phyloP scores from a whole-genome alignment of 2,888 invertebrate species.

The Creontiades dilutus region DNA sequence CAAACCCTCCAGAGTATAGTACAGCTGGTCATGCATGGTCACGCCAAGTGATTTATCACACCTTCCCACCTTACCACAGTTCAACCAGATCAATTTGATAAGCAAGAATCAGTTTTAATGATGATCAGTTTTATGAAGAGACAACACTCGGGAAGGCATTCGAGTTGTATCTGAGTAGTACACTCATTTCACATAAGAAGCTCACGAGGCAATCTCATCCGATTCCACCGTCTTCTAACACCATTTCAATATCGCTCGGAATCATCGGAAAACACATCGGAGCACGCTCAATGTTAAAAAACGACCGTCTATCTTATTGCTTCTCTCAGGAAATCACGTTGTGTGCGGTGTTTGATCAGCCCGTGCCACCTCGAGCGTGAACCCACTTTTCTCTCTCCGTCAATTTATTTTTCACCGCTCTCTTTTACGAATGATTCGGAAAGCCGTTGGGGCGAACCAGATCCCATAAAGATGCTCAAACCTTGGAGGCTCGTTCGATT shows the following conservation, averaged over 20 bases:
- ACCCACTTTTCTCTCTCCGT: conserved; percentile 30
- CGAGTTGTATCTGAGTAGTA: no score
- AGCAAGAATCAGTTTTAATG: no score
- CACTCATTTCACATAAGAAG: no score
- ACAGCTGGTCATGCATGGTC: no score
- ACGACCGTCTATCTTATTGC: conserved; percentile 30
- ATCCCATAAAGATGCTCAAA: conserved; percentile 36
- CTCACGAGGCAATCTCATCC: neutral
- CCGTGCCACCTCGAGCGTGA: conserved; percentile 35
- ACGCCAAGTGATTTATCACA: no score
- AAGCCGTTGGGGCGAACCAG: conserved; percentile 36
- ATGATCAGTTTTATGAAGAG: no score
- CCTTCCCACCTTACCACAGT: no score
- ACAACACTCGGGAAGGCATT: no score
- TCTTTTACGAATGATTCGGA: conserved; percentile 26
- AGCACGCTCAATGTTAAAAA: neutral
- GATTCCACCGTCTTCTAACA: neutral
- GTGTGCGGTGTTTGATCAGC: conserved; percentile 37
- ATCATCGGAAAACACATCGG: neutral
- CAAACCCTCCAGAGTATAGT: no score
- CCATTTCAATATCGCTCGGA: conserved; percentile 7
- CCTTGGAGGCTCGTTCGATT: neutral
- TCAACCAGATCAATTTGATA: no score
- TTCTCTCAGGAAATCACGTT: conserved; percentile 36
- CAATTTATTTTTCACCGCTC: conserved; percentile 27